Evolutionary conservation across 2,888 invertebrate genomes (phyloP).

Genomic region (Taphrorychus bicolor): DNA sequence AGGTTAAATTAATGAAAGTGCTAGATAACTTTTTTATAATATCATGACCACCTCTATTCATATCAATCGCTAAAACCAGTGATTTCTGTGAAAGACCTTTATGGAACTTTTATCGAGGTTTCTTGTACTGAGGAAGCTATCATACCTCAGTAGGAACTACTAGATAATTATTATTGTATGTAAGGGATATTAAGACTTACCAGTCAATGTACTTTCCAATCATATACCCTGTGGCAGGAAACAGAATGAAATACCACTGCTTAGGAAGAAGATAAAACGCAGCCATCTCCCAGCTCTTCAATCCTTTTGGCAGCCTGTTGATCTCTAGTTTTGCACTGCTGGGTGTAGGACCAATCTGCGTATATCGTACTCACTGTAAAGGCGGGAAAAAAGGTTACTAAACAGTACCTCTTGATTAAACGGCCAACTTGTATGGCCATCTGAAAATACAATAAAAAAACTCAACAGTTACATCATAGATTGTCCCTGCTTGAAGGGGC

Average conservation of each 20-base stretch:
- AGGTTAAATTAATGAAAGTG: no score
- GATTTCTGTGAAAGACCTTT: no score
- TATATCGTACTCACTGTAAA: constrained; percentile 67
- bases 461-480: not conserved
- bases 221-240: constrained; percentile 67
- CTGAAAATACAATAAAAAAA: constrained; percentile 45
- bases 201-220: constrained; percentile 72
- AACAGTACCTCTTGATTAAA: constrained; percentile 69
- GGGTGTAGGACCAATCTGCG: constrained; percentile 76
- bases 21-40: no score
- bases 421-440: constrained; percentile 63
- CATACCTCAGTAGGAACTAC: no score
- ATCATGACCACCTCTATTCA: no score
- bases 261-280: constrained; percentile 63
- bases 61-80: no score
- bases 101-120: no score
- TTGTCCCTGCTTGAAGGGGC: not conserved
- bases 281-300: not conserved
- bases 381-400: constrained; percentile 73
- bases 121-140: no score
- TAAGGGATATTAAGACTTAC: no score
- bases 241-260: constrained; percentile 57
- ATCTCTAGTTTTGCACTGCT: constrained; percentile 68
- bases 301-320: not conserved
- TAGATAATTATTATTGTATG: no score